phyloP scores from a whole-genome alignment of 2,888 invertebrate species.

The Iphiclides podalirius region DNA sequence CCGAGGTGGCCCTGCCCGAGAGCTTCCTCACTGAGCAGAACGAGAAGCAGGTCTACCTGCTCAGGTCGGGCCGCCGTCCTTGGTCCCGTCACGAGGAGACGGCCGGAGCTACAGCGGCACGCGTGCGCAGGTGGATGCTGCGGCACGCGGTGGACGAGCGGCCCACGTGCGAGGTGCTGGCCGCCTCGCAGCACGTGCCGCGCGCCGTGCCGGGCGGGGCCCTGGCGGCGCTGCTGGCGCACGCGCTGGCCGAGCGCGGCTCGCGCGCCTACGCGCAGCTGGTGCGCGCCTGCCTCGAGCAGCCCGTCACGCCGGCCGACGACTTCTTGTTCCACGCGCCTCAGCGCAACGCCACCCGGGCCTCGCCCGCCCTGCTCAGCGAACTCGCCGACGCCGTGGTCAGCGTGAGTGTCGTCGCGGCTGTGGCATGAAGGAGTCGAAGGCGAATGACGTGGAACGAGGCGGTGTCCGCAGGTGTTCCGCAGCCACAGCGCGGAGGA shows the following conservation, averaged over 20 bases:
- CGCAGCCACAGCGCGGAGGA: conserved; percentile 89
- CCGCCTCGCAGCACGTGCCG: conserved; percentile 91
- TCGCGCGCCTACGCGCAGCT: conserved; percentile 53
- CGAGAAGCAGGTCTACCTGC: conserved; percentile 68
- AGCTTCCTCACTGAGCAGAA: conserved; percentile 81
- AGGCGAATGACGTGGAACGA: too few relatives aligned
- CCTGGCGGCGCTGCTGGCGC: conserved; percentile 88
- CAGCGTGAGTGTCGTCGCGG: conserved; percentile 43
- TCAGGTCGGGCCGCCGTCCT: not conserved
- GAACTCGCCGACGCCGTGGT: conserved; percentile 50
- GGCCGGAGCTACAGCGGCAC: not conserved
- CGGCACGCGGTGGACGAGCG: conserved; percentile 91
- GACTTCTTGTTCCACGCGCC: conserved; percentile 89
- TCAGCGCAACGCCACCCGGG: not conserved
- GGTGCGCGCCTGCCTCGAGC: conserved; percentile 57
- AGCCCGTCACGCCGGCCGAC: conserved; percentile 82
- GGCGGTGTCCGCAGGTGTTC: conserved; percentile 80
- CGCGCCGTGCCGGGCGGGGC: conserved; percentile 93
- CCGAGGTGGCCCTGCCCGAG: conserved; percentile 85
- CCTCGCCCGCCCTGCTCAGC: conserved; percentile 24
- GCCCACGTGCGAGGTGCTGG: conserved; percentile 91
- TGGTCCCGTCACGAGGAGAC: not conserved
- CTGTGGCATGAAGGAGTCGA: too few relatives aligned
- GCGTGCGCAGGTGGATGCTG: conserved; percentile 81
- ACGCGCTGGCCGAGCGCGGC: conserved; percentile 88